A percentile compares a stretch with the other conserved stretches of the same genome.
These are phyloP conservation scores for Oscheius sp. DNA, from an alignment of 2,888 invertebrate genomes.

Conservation along the genomic window DNA sequence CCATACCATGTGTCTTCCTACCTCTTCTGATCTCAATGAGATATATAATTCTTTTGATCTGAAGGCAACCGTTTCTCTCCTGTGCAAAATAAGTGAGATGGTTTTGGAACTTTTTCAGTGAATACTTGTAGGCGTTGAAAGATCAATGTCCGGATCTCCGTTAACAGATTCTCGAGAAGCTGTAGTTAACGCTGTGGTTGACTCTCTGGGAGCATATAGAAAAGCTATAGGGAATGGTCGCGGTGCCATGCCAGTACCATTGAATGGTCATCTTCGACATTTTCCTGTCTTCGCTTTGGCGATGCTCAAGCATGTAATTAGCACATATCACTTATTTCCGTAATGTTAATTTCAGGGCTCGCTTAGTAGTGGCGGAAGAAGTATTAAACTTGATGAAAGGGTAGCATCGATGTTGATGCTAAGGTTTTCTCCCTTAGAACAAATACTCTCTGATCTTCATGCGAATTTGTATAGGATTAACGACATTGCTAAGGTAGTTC, in stretches of 20 bases:
- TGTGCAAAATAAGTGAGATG: conserved; percentile 90
- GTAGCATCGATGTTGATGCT: conserved; percentile 92
- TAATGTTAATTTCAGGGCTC: conserved; percentile 79
- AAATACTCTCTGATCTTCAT: conserved; percentile 87
- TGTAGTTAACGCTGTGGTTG: conserved; percentile 91
- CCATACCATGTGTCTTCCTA: conserved; percentile 93
- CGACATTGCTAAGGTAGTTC: conserved; percentile 55
- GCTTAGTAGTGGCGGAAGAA: conserved; percentile 85
- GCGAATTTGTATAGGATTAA: conserved; percentile 92
- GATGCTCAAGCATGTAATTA: conserved; percentile 80
- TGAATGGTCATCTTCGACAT: conserved; percentile 81
- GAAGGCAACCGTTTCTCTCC: conserved; percentile 84
- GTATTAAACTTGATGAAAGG: conserved; percentile 90
- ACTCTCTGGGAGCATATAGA: conserved; percentile 80
- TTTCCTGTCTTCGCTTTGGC: conserved; percentile 90
- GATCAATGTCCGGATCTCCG: conserved; percentile 82
- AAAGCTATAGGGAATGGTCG: conserved; percentile 47
- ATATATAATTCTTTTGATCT: conserved; percentile 90
- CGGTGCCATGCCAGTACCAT: conserved; percentile 82
- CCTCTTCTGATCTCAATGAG: conserved; percentile 86
- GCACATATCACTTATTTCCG: conserved; percentile 2
- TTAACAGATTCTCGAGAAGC: conserved; percentile 94
- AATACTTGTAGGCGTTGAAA: conserved; percentile 82
- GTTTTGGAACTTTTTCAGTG: conserved; percentile 71
- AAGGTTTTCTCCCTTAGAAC: conserved; percentile 86